Conservation (phyloP, 2,797 vertebrate species). For the Taenioides sp. region DNA sequence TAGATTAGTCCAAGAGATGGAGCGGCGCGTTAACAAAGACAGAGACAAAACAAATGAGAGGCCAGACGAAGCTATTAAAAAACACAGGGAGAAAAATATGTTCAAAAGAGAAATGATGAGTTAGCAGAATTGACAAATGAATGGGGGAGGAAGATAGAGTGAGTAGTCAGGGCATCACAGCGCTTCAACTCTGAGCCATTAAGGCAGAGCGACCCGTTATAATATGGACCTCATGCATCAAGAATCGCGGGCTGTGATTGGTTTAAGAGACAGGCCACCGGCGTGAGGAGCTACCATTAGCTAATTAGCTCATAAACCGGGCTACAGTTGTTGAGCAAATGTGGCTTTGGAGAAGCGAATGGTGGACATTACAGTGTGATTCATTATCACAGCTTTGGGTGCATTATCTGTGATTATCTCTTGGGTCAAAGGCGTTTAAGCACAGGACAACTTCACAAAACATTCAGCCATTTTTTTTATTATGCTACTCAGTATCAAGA, state of each 20-base stretch:
- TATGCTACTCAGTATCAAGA: background rate
- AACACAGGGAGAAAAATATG: constrained; percentile 35
- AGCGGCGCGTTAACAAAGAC: constrained; percentile 42
- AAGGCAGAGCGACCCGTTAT: constrained; percentile 48
- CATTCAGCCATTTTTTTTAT: background rate
- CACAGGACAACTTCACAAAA: background rate
- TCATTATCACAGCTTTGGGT: constrained; percentile 16
- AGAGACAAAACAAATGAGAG: constrained; percentile 48
- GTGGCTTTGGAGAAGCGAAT: constrained; percentile 39
- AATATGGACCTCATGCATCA: constrained; percentile 63
- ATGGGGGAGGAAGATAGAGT: constrained; percentile 32
- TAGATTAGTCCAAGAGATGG: constrained; percentile 50
- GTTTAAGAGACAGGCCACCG: constrained; percentile 45
- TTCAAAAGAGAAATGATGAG: constrained; percentile 56
- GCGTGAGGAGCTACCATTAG: constrained; percentile 67
- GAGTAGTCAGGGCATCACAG: constrained; percentile 29
- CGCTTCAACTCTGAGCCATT: constrained; percentile 50
- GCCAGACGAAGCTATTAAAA: constrained; percentile 18
- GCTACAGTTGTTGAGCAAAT: constrained; percentile 62
- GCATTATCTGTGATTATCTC: constrained; percentile 16
- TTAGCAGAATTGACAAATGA: constrained; percentile 51
- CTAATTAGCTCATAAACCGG: constrained; percentile 75
- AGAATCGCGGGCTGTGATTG: constrained; percentile 53
- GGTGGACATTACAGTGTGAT: constrained; percentile 21
- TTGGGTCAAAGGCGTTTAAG: background rate